Evolutionary conservation across 2,888 invertebrate genomes (phyloP), one percentile per base, ranked within the genome.

Genomic region (Yponomeuta sedellus): DNA sequence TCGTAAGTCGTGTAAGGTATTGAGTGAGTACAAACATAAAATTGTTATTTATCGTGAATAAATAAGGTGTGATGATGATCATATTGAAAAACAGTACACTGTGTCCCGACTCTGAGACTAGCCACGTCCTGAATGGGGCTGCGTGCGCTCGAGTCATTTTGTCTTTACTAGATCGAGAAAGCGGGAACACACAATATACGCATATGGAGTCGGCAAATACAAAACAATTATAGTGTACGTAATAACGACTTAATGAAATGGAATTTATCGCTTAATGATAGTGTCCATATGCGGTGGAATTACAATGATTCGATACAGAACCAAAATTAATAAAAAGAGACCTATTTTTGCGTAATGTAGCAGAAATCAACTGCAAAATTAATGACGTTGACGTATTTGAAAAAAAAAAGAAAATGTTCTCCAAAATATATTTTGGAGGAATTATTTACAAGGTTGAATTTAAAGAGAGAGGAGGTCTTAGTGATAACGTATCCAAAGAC

Each of bases 401-500:
- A 61, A 16, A 34, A 72, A 76, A 74, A 77, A 82, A 25, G 3
- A 25, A 25, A 25, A 25, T 25, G 5, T 34, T 78, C 89, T 88
- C 87, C 88, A 84, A 86, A 88, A 86, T 87, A 86, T 90, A 88
- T 89, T 91, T 90, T 89, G 88, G 89, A 82, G 89, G 83, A 86
- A 83, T 83, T 90, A 89, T 90, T 91, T 91, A 91, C 89, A 90
- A 82, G 84, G 76, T 75, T 80, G 83, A 80, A 65, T 62, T 64
- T 65, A 59, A 28, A 78, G 81, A 77, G 81, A 81, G 81, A 83
- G 84, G 44, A 52, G 44, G 90, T 90, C 90, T 90, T 89, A 89
- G 90, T 87, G 89, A 87, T 90, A 89, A 83, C 70, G 75, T 88
- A 86, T 90, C 90, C 90, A 91, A 91, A 91, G 90, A 90, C 90